phyloP scores from a whole-genome alignment of 2,888 invertebrate species.

The Eupelmus urozonus region DNA sequence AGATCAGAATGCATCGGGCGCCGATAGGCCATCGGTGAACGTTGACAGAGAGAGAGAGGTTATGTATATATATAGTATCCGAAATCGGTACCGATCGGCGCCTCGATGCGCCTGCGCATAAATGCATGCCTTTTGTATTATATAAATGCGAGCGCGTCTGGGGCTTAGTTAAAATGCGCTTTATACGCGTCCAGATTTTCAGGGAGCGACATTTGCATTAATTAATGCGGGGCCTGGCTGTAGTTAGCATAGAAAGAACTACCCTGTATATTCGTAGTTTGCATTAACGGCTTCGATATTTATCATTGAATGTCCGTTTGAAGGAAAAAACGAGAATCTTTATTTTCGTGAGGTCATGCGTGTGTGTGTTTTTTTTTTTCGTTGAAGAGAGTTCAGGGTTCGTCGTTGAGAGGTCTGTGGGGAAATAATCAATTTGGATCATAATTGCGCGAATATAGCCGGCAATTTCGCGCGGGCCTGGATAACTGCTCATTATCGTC shows the following conservation, averaged over 20 bases:
- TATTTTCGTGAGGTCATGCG: conserved; percentile 4
- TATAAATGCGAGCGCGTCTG: conserved; percentile 2
- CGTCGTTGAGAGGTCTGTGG: neutral
- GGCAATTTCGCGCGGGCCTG: conserved; percentile 4
- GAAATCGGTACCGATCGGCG: conserved; percentile 56
- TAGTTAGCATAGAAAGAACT: conserved; percentile 56
- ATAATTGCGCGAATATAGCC: neutral
- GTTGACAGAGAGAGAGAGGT: conserved; percentile 35
- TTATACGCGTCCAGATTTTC: conserved; percentile 58
- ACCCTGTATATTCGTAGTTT: conserved; percentile 27
- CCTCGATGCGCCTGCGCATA: conserved; percentile 64
- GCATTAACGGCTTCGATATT: conserved; percentile 38
- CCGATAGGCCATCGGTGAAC: conserved; percentile 61
- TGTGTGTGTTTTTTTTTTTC: neutral
- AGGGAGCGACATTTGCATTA: conserved; percentile 52
- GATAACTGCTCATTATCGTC: conserved; percentile 38
- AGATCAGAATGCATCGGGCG: conserved; percentile 69
- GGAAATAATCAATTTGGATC: neutral
- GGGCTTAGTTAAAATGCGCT: conserved; percentile 45
- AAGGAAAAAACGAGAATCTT: conserved; percentile 16
- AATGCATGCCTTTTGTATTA: conserved; percentile 67
- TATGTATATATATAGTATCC: too few species aligned
- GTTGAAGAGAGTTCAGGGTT: conserved; percentile 17
- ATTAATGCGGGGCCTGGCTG: conserved; percentile 41
- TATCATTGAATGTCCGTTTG: conserved; percentile 39